Evolutionary conservation across 1,140 invertebrate genomes (phyloP).

Genomic region (Nymphalis io): DNA sequence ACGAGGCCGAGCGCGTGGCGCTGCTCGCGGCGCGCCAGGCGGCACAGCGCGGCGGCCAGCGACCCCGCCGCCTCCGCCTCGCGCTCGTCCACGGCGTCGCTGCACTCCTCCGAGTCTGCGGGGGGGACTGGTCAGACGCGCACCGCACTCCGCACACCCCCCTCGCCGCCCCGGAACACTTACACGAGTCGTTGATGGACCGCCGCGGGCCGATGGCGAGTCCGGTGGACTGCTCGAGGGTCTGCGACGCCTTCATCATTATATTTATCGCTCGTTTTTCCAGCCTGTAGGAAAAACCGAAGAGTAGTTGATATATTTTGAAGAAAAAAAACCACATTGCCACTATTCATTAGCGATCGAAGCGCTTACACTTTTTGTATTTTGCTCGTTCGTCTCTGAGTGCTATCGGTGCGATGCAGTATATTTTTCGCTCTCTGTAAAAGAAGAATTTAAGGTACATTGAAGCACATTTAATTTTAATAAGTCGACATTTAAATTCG

Average conservation of each 20-base stretch:
- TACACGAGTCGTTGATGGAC: conserved; percentile 58
- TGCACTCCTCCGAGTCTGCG: conserved; percentile 52
- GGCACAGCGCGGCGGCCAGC: conserved; percentile 91
- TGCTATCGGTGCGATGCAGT: conserved; percentile 81
- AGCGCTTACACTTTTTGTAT: conserved; percentile 83
- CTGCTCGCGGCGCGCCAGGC: conserved; percentile 93
- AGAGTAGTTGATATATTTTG: neutral
- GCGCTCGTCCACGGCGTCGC: conserved; percentile 56
- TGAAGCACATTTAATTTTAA: too few species aligned
- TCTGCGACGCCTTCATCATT: conserved; percentile 91
- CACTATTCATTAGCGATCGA: too few species aligned
- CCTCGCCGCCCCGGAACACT: conserved; percentile 33
- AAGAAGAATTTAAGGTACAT: neutral
- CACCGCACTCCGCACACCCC: too few species aligned
- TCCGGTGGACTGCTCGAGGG: conserved; percentile 87
- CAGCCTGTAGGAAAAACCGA: conserved; percentile 78
- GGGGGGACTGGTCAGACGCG: too few species aligned
- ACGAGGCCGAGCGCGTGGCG: conserved; percentile 92
- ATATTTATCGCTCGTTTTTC: conserved; percentile 94
- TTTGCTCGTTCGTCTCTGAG: conserved; percentile 81
- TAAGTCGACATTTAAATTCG: neutral
- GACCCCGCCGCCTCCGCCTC: conserved; percentile 62
- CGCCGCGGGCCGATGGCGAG: conserved; percentile 82
- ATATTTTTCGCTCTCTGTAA: conserved; percentile 79
- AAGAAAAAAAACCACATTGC: too few species aligned